Evolutionary conservation across 2,797 vertebrate species (phyloP), one percentile per base, ranked within the genome.

Genomic region (Tangara arthus): DNA sequence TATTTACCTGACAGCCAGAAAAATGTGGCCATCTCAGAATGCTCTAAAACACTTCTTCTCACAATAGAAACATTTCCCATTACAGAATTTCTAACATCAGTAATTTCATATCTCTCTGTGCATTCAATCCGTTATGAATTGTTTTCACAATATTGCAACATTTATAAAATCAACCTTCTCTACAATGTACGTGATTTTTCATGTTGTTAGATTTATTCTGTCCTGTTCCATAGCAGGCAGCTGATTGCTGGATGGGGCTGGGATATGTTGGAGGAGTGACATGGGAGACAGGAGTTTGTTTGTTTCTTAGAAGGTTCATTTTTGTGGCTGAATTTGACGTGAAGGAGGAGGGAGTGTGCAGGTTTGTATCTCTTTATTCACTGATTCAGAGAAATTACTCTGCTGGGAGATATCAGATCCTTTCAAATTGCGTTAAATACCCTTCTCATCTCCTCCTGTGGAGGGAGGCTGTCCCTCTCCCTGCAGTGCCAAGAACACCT

Each of bases 1-100:
- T 93, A 91, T 93, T 95, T 95, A 95, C 93, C 89, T 97, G 95
- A 95, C 94, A 92, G 84, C 84, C 90, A 96, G 92, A 94, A 96
- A 95, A 96, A 96, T 95, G 93, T 91, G 79, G 65, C 76, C 89
- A 75, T 92, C 90, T 93, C 87, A 15, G 61, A 87, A 78, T 65
- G 63, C 59, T 93, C 75, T 50, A 69, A 91, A 96, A 85, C 82
- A 89, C 63, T 93, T 89, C 44, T 82, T 70, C 46, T 85, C 72
- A 21, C 41, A 69, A 70, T 39, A 46, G 88, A 83, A 93, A 69
- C 56, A 76, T 68, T 75, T 49, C 59, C 82, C 8, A 3, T 63
- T 83, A 69, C 50, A 72, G 93, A 76, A 66, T 94, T 92, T 73
- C 5, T 75, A 89, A 69, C 65, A 23, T 50, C 32, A 35, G 90